phyloP scores from a whole-genome alignment of 2,113 vertebrate genomes.

The Vireo altiloquus region DNA sequence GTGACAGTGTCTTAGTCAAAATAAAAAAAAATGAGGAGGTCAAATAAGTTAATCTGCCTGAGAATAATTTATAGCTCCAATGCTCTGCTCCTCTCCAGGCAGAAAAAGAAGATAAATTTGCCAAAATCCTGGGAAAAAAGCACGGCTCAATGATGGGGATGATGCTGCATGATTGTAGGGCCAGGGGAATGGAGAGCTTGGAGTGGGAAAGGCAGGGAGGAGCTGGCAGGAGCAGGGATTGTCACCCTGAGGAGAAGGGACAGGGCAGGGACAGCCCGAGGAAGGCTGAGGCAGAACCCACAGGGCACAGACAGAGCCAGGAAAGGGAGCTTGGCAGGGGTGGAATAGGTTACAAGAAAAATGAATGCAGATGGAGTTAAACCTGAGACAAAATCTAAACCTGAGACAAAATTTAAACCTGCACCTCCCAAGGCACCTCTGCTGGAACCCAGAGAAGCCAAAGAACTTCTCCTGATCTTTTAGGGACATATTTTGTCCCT shows the following conservation, averaged over 20 bases:
- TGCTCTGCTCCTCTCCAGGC: not conserved
- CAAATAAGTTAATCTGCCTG: not conserved
- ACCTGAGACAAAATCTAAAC: rapidly evolving
- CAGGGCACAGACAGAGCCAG: not conserved
- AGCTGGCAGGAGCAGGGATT: not conserved
- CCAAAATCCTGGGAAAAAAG: not conserved
- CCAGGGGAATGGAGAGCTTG: not conserved
- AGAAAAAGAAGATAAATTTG: not conserved
- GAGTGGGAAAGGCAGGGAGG: not conserved
- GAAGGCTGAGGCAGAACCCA: not conserved
- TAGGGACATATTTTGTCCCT: no score
- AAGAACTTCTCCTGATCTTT: no score
- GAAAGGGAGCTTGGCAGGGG: not conserved
- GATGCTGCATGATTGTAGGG: not conserved
- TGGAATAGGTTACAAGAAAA: not conserved
- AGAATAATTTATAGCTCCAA: not conserved
- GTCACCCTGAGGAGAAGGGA: not conserved
- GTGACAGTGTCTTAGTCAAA: not conserved
- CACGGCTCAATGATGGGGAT: not conserved
- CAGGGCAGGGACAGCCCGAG: not conserved
- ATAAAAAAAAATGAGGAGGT: not conserved
- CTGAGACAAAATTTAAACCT: not conserved
- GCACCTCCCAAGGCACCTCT: not conserved
- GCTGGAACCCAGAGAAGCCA: no score
- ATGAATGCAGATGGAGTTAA: not conserved